Percentiles rank a stretch among this genome's conserved stretches.
These are phyloP conservation scores for Lasioglossum baleicum DNA, from an alignment of 1,140 invertebrate species.

Conservation along the genomic window DNA sequence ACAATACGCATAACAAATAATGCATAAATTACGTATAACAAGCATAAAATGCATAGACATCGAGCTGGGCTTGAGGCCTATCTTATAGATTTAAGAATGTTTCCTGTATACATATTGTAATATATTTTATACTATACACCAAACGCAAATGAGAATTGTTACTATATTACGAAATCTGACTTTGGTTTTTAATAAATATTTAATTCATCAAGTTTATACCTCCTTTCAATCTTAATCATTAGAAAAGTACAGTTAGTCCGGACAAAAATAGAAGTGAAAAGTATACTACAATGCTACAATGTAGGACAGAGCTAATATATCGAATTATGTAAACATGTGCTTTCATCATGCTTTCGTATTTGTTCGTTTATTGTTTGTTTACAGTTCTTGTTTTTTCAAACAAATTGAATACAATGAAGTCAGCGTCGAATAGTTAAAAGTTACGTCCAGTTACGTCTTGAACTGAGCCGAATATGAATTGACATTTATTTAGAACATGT, in stretches of 20 bases:
- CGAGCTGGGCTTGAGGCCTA: constrained; percentile 64
- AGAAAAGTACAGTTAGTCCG: too few species aligned
- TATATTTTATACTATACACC: constrained; percentile 69
- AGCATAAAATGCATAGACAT: constrained; percentile 45
- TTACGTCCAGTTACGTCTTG: not conserved
- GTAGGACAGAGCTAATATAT: too few species aligned
- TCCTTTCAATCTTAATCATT: not conserved
- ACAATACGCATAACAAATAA: constrained; percentile 30
- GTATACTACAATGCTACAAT: too few species aligned
- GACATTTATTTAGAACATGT: too few species aligned
- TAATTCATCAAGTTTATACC: constrained; percentile 36
- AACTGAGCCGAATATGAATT: not conserved
- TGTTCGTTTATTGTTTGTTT: not conserved
- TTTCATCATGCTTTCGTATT: too few species aligned
- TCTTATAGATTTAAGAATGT: constrained; percentile 50
- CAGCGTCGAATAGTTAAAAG: not conserved
- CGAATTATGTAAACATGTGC: too few species aligned
- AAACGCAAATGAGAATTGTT: constrained; percentile 55
- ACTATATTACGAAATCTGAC: constrained; percentile 55
- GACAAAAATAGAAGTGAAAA: too few species aligned
- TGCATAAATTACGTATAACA: constrained; percentile 35
- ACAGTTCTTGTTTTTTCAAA: not conserved
- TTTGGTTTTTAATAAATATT: constrained; percentile 67
- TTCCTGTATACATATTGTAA: constrained; percentile 65
- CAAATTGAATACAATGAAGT: not conserved